These are phyloP conservation scores for Patella depressa DNA, from an alignment of 2,888 invertebrate species.

Conservation along the genomic window DNA sequence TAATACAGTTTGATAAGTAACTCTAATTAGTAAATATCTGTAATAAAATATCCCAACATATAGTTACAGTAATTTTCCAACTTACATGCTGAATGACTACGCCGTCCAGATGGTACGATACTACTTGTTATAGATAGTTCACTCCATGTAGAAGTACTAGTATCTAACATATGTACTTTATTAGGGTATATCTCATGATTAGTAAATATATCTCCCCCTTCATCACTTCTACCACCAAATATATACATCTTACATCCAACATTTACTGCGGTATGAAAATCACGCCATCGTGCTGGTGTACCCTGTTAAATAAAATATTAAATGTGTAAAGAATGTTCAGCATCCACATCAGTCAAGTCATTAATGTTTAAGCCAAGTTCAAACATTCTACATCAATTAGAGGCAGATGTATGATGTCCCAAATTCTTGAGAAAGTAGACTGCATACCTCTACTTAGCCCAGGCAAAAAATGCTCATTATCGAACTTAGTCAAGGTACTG, in stretches of 20 bases:
- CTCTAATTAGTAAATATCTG: background rate
- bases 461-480: too few species aligned
- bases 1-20: background rate
- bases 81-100: conserved; percentile 94
- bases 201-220: conserved; percentile 77
- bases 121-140: conserved; percentile 75
- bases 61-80: conserved; percentile 19
- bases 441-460: too few species aligned
- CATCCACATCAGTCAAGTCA: background rate
- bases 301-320: conserved; percentile 72
- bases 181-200: conserved; percentile 84
- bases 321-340: background rate
- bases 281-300: conserved; percentile 81
- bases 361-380: background rate
- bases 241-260: conserved; percentile 86
- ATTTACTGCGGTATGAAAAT: conserved; percentile 90
- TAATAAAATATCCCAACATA: too few species aligned
- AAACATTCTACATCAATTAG: too few species aligned
- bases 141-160: conserved; percentile 80
- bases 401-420: too few species aligned
- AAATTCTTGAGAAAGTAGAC: too few species aligned
- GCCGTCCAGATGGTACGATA: conserved; percentile 80
- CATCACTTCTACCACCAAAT: conserved; percentile 89
- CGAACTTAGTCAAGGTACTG: too few species aligned
- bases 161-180: conserved; percentile 80